Conservation (phyloP, 2,797 vertebrate species). For the Acestrorhynchus altus region DNA sequence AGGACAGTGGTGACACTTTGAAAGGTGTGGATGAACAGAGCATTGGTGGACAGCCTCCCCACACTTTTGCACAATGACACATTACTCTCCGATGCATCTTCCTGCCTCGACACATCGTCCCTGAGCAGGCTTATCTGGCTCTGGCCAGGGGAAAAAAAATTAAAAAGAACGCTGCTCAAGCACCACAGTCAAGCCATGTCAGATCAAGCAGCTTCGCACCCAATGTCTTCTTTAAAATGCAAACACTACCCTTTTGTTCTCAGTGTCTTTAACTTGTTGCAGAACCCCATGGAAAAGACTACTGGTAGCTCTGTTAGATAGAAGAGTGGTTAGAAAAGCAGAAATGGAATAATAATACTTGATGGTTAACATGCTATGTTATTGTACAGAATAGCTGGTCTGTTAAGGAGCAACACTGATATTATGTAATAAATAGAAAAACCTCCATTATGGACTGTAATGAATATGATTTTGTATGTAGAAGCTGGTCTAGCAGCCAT, state of each 20-base stretch:
- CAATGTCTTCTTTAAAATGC: slow-evolving; percentile 74
- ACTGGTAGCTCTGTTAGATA: not conserved
- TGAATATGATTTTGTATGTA: too few species aligned
- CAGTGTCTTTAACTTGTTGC: slow-evolving; percentile 28
- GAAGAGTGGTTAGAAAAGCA: not conserved
- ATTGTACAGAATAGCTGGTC: too few species aligned
- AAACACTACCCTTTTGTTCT: slow-evolving; percentile 72
- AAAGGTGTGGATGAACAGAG: slow-evolving; percentile 65
- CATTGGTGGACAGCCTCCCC: slow-evolving; percentile 65
- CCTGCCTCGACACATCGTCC: slow-evolving; percentile 68
- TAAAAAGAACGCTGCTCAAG: not conserved
- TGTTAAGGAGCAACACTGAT: too few species aligned
- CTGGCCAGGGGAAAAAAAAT: slow-evolving; percentile 45
- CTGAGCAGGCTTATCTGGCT: slow-evolving; percentile 68
- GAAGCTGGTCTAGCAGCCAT: too few species aligned
- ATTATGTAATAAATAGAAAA: too few species aligned
- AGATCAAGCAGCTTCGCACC: slow-evolving; percentile 48
- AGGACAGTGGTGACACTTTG: slow-evolving; percentile 65
- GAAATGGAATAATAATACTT: not conserved
- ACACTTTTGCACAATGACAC: slow-evolving; percentile 59
- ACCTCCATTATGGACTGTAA: too few species aligned
- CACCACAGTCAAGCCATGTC: slow-evolving; percentile 36
- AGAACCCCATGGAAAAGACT: slow-evolving; percentile 6
- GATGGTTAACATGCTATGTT: too few species aligned
- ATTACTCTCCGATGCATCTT: slow-evolving; percentile 82